These are phyloP conservation scores for Polypterus bichir DNA, from an alignment of 2,113 vertebrate species.

Conservation along the genomic window DNA sequence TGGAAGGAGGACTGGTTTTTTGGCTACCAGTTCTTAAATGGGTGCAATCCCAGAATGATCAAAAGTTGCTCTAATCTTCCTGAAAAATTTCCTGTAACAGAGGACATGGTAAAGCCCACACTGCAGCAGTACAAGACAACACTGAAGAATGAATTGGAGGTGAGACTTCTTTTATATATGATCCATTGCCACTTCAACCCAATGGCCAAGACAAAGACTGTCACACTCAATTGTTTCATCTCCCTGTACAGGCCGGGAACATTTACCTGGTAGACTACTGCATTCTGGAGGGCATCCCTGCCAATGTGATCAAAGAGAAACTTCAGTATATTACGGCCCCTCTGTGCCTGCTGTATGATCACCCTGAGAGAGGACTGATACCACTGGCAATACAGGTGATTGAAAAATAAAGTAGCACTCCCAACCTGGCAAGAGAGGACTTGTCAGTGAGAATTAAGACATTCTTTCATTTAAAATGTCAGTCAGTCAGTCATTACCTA, in stretches of 20 bases:
- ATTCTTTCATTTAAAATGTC: no score
- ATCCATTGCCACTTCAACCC: no score
- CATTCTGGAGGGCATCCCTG: conserved; percentile 2
- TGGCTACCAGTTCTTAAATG: conserved; percentile 44
- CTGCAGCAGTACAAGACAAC: conserved; percentile 23
- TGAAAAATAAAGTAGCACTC: no score
- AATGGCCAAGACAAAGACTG: no score
- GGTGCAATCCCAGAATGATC: conserved; percentile 37
- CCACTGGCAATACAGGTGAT: no score
- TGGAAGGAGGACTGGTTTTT: conserved; percentile 44
- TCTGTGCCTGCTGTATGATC: conserved; percentile 24
- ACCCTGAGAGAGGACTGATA: no score
- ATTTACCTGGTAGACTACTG: conserved; percentile 5
- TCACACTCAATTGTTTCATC: no score
- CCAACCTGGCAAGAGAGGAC: no score
- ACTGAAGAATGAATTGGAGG: conserved; percentile 35
- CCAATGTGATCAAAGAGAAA: conserved; percentile 3
- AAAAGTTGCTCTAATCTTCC: conserved; percentile 27
- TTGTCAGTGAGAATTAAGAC: no score
- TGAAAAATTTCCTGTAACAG: conserved; percentile 38
- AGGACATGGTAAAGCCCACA: conserved; percentile 32
- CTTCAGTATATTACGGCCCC: conserved; percentile 31
- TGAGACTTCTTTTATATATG: conserved; percentile 11
- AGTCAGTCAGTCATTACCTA: no score
- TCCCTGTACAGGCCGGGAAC: conserved; percentile 3